These are phyloP conservation scores for Selenia dentaria DNA, from an alignment of 2,888 invertebrate genomes.

Conservation along the genomic window DNA sequence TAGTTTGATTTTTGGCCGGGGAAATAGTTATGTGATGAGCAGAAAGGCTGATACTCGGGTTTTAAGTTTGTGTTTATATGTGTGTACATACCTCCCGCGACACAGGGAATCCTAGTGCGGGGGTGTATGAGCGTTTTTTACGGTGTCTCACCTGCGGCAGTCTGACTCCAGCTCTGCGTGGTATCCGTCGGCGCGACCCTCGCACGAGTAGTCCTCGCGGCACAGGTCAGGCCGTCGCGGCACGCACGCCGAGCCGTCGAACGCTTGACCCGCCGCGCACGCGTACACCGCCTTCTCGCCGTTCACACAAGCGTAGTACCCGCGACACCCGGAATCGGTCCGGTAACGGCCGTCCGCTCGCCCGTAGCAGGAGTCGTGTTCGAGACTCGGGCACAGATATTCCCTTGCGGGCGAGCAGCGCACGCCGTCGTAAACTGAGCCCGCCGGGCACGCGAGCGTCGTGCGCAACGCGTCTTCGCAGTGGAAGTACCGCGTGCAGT, in stretches of 20 bases:
- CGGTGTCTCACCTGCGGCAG: slow-evolving; percentile 68
- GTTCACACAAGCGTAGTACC: slow-evolving; percentile 83
- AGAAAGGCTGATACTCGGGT: too few species aligned
- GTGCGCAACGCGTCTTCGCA: slow-evolving; percentile 72
- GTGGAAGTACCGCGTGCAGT: slow-evolving; percentile 80
- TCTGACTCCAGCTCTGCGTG: slow-evolving; percentile 81
- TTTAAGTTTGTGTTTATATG: too few species aligned
- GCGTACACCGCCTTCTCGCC: slow-evolving; percentile 85
- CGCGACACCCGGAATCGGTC: slow-evolving; percentile 80
- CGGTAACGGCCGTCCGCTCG: slow-evolving; percentile 83
- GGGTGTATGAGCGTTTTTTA: too few species aligned
- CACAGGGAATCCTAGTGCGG: too few species aligned
- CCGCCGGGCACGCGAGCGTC: slow-evolving; percentile 65
- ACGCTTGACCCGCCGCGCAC: slow-evolving; percentile 77
- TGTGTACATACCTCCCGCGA: too few species aligned
- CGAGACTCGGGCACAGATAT: slow-evolving; percentile 75
- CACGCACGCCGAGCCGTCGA: slow-evolving; percentile 85
- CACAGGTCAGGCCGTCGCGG: slow-evolving; percentile 60
- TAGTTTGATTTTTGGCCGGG: too few species aligned
- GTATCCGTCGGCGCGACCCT: slow-evolving; percentile 81
- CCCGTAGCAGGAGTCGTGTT: slow-evolving; percentile 77
- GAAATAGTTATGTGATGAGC: too few species aligned
- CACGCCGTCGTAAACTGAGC: slow-evolving; percentile 73
- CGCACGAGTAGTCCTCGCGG: slow-evolving; percentile 73
- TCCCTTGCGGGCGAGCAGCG: slow-evolving; percentile 60